phyloP scores from a whole-genome alignment of 2,888 invertebrate genomes.

The Labia minor region DNA sequence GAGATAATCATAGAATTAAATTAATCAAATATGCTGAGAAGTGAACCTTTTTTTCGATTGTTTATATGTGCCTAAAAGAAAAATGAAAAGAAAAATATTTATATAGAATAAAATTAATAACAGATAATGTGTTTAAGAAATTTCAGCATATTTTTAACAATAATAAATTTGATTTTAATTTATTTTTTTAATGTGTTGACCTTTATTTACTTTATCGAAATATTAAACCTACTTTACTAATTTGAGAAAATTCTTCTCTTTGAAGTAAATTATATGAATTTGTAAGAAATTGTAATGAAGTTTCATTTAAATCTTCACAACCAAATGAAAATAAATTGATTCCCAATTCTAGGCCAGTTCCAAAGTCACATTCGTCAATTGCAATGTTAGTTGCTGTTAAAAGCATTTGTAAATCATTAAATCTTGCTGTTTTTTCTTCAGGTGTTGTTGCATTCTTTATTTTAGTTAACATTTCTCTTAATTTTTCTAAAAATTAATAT shows the following conservation, averaged over 20 bases:
- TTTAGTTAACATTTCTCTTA: conserved; percentile 57
- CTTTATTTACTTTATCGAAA: background rate
- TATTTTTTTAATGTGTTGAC: too few species aligned
- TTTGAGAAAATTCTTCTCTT: conserved; percentile 59
- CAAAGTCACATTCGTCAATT: conserved; percentile 90
- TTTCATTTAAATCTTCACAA: conserved; percentile 52
- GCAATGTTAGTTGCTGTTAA: conserved; percentile 79
- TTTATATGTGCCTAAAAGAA: conserved; percentile 58
- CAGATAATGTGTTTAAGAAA: conserved; percentile 14
- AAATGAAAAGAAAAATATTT: conserved; percentile 24
- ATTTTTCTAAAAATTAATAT: conserved; percentile 41
- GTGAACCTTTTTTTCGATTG: conserved; percentile 48
- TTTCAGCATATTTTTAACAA: background rate
- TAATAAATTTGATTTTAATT: background rate
- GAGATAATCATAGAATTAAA: too few species aligned
- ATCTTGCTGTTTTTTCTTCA: conserved; percentile 46
- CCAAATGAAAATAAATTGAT: conserved; percentile 75
- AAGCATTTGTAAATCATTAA: conserved; percentile 66
- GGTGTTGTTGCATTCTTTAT: conserved; percentile 50
- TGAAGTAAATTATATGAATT: conserved; percentile 67
- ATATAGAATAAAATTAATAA: conserved; percentile 13
- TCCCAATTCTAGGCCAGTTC: conserved; percentile 81
- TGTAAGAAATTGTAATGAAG: conserved; percentile 51
- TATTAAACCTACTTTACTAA: conserved; percentile 44
- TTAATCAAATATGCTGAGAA: conserved; percentile 38